phyloP scores from a whole-genome alignment of 2,113 vertebrate species.

The Xiphias gladius region DNA sequence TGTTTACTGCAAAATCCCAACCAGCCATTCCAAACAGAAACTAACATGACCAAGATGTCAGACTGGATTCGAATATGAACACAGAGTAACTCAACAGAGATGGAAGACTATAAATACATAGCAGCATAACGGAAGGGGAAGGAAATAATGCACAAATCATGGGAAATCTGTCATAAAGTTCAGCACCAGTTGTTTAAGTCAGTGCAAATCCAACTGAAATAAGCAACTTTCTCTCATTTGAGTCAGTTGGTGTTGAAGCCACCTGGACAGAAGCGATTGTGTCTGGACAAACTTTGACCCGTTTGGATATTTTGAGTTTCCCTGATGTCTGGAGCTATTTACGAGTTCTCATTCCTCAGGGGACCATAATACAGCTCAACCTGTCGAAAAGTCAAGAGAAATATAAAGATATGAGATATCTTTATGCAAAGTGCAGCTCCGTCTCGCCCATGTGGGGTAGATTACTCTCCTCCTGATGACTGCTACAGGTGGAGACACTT shows the following conservation, averaged over 20 bases:
- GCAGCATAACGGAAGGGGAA: too few relatives aligned
- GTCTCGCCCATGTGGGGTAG: constrained; percentile 17
- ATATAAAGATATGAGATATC: constrained; percentile 17
- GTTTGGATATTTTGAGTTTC: constrained; percentile 19
- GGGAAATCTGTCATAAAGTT: not conserved
- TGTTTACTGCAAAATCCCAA: too few relatives aligned
- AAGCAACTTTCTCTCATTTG: not conserved
- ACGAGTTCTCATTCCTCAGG: constrained; percentile 12
- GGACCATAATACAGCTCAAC: constrained; percentile 33
- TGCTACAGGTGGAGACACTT: constrained; percentile 42
- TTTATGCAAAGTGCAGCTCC: constrained; percentile 12
- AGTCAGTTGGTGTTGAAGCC: not conserved
- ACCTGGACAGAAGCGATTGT: not conserved
- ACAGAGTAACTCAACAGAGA: too few relatives aligned
- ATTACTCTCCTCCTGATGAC: constrained; percentile 37
- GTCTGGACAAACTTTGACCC: constrained; percentile 4
- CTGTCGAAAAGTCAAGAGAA: constrained; percentile 6
- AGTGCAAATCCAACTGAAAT: too few relatives aligned
- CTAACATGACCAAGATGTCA: too few relatives aligned
- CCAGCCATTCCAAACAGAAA: too few relatives aligned
- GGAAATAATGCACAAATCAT: too few relatives aligned
- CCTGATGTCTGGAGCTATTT: constrained; percentile 28
- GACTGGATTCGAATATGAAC: too few relatives aligned
- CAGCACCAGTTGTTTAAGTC: too few relatives aligned
- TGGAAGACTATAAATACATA: too few relatives aligned